phyloP scores from a whole-genome alignment of 30 jellyfish, hydroid and myxozoan species.

The Pelagia noctiluca region DNA sequence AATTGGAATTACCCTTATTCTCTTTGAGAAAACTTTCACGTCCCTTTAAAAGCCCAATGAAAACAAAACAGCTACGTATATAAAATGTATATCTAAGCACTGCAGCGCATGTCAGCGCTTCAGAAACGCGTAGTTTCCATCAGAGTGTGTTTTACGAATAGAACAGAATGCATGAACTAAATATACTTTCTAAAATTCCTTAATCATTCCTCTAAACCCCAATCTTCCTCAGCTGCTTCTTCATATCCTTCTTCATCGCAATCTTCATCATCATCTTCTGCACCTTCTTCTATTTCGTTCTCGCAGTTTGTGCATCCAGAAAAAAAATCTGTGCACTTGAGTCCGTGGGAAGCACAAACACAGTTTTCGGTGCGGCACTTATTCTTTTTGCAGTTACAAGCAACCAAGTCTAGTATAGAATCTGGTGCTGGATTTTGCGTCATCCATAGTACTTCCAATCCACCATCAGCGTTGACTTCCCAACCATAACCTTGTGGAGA shows the following conservation, averaged over 20 bases:
- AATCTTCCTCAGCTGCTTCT: too few relatives aligned
- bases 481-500: slow-evolving; percentile 72
- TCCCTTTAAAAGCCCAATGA: too few relatives aligned
- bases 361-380: slow-evolving; percentile 33
- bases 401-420: slow-evolving; percentile 24
- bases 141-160: too few relatives aligned
- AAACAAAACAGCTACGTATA: too few relatives aligned
- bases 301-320: slow-evolving; percentile 11
- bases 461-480: not conserved
- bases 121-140: too few relatives aligned
- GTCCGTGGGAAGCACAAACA: slow-evolving; percentile 33
- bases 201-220: slow-evolving; percentile 21
- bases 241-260: slow-evolving; percentile 7
- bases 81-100: too few relatives aligned
- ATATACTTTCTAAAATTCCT: not conserved
- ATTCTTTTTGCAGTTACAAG: slow-evolving; percentile 46
- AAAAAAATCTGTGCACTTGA: slow-evolving; percentile 40
- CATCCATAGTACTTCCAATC: not conserved
- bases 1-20: too few relatives aligned
- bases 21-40: too few relatives aligned
- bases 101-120: too few relatives aligned
- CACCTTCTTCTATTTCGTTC: slow-evolving; percentile 3
- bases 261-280: slow-evolving; percentile 25
- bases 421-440: slow-evolving; percentile 60
- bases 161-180: too few relatives aligned